phyloP scores from a whole-genome alignment of 2,888 invertebrate genomes.

The Cactoblastis cactorum region DNA sequence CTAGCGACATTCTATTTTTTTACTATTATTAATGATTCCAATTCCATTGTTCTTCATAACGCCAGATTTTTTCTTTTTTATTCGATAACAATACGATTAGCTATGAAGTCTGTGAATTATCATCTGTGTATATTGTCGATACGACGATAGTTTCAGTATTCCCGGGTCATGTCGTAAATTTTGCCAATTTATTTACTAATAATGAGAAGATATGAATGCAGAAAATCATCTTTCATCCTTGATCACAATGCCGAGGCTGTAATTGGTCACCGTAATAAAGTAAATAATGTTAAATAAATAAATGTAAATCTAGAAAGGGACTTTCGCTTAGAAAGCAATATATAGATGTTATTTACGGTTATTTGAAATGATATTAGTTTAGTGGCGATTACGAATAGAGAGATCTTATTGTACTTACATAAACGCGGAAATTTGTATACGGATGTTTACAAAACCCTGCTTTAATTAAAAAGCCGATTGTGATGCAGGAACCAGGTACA shows the following conservation, averaged over 20 bases:
- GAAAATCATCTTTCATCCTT: conserved; percentile 2
- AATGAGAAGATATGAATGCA: conserved; percentile 2
- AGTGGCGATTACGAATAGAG: too few species aligned
- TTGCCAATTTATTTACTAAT: conserved; percentile 1
- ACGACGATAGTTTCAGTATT: neutral
- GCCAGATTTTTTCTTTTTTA: neutral
- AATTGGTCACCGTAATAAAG: neutral
- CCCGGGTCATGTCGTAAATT: neutral
- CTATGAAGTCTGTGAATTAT: conserved; percentile 2
- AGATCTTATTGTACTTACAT: too few species aligned
- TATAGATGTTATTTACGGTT: neutral
- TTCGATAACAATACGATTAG: conserved; percentile 5
- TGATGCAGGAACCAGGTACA: too few species aligned
- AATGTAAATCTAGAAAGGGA: neutral
- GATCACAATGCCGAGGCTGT: conserved; percentile 1
- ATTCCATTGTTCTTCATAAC: conserved; percentile 4
- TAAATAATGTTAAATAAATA: neutral
- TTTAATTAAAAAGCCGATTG: too few species aligned
- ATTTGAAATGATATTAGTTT: neutral
- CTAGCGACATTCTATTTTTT: conserved; percentile 3
- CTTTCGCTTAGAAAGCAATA: neutral
- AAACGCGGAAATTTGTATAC: too few species aligned
- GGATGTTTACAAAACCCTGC: too few species aligned
- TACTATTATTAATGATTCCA: conserved; percentile 6
- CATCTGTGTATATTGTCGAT: conserved; percentile 1